Evolutionary conservation across 2,113 vertebrate genomes (phyloP), one percentile per base, ranked within the genome.

Genomic region (Monarcha castaneiventris): DNA sequence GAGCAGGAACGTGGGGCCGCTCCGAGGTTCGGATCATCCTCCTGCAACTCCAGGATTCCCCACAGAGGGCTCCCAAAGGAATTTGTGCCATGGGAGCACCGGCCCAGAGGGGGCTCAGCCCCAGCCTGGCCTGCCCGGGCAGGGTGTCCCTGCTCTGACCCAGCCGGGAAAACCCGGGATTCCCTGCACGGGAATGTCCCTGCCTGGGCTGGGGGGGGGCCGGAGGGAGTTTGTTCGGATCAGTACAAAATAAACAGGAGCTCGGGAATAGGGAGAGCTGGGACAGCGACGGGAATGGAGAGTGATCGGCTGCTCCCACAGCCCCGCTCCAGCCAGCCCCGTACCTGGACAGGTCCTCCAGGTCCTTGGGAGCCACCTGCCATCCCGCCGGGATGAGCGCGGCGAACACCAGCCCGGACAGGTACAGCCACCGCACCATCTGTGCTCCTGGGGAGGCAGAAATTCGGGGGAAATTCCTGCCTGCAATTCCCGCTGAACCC

Each of bases 351-450:
- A 52, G 58, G 64, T 89, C 76, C 2, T 51, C 83, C 89, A 77
- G 63, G 80, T 94, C 96, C 61, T 58, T 2, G 61, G 97, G 54
- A 75, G 89, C 52, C 94, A 87, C 86, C 84, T 97, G 96, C 90
- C 96, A 43, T 39, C 96, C 92, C 5, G 67, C 49, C 0, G 92
- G 95, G 89, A 97, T 94, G 74, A 98, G 92, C 83, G 93, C 68
- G 1, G 97, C 88, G 1, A 98, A 6, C 76, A 97, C 61, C 84
- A 98, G 78, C 93, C 93, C 97, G 5, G 35, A 90, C 72, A 97
- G 68, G 68, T 52, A 78, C 26, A 97, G 81, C 91, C 94, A 83
- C 59, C 10, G 4, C 35, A 17, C 8, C 26, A 73, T 44, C 75
- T 32, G 83, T 13, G 33, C n/a, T 30, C 46, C 97, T 94, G 87